phyloP scores from a whole-genome alignment of 2,888 invertebrate genomes.

The Chirona hameri region DNA sequence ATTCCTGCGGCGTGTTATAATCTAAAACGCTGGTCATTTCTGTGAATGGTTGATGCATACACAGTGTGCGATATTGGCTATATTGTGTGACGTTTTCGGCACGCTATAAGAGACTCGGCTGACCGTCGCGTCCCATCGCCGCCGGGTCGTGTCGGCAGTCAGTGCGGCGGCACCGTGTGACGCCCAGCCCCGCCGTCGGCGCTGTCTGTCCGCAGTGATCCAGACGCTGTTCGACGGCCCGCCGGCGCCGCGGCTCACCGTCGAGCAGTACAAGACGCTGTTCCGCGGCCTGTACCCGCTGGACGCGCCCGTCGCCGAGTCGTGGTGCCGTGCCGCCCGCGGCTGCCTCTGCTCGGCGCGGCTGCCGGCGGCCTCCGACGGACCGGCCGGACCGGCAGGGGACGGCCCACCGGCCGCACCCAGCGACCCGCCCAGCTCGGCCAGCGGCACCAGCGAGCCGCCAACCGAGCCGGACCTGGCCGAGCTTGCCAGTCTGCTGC shows the following conservation, averaged over 20 bases:
- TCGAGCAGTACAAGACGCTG: constrained; percentile 25
- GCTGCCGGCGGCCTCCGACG: neutral
- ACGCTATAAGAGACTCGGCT: neutral
- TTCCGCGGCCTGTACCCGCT: constrained; percentile 13
- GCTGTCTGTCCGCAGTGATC: neutral
- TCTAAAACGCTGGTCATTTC: no score
- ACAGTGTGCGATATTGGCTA: neutral
- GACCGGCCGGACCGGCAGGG: no score
- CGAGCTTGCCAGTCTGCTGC: neutral
- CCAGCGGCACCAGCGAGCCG: neutral
- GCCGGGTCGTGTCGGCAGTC: no score
- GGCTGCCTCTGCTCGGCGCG: neutral
- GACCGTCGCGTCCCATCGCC: neutral
- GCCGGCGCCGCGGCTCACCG: neutral
- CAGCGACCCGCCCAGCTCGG: no score
- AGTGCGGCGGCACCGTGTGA: no score
- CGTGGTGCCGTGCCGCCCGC: neutral
- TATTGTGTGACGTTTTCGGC: neutral
- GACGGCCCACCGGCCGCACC: no score
- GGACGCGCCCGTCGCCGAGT: neutral
- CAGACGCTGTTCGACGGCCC: neutral
- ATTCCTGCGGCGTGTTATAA: no score
- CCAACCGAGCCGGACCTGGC: neutral
- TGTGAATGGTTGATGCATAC: no score
- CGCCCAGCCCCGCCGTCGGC: no score